Evolutionary conservation across 1,140 invertebrate species (phyloP), one percentile per base, ranked within the genome.

Genomic region (Mercenaria mercenaria): DNA sequence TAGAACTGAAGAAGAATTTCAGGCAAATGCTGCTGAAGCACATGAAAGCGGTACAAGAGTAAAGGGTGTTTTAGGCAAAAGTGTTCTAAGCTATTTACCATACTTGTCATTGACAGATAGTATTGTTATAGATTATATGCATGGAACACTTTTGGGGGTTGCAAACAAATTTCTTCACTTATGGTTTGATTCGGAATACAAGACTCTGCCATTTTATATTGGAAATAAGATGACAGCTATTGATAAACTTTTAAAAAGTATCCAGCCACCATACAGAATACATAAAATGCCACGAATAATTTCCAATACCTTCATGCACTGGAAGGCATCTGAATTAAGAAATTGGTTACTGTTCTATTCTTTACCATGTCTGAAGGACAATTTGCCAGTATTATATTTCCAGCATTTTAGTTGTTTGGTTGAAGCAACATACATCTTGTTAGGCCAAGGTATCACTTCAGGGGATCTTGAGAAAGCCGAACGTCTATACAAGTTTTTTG

Each of bases 101-200:
- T 76, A 32, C 6, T 87, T 88, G 69, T 74, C 86, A 59, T 39
- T 90, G 4, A 81, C 85, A 8, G 10, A 76, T 0, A 85, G 83
- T n/a, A 72, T 47, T 0, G 59, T 74, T 0, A 69, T 80, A 32
- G 89, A 92, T 61, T 92, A 92, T 39, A 92, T 92, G 86, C 89
- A 92, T 87, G 82, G 89, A 23, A 74, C 89, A 34, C 37, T 89
- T 23, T 18, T 92, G 15, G 91, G 91, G 6, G 52, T 85, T 23
- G 80, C 84, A 0, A 91, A 90, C 41, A 88, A 26, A 0, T 79
- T 91, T 20, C 39, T 91, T 29, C 15, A 34, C n/a, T 26, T 41
- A 37, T 91, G 91, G 91, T 79, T 90, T 88, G 81, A 50, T 4
- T 52, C 52, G 39, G 41, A 76, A 47, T 0, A 52, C 2, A 20